Percentiles rank a stretch among this genome's conserved stretches.
Evolutionary conservation across 2,797 vertebrate species (phyloP).

Genomic region (Liparis tanakae): DNA sequence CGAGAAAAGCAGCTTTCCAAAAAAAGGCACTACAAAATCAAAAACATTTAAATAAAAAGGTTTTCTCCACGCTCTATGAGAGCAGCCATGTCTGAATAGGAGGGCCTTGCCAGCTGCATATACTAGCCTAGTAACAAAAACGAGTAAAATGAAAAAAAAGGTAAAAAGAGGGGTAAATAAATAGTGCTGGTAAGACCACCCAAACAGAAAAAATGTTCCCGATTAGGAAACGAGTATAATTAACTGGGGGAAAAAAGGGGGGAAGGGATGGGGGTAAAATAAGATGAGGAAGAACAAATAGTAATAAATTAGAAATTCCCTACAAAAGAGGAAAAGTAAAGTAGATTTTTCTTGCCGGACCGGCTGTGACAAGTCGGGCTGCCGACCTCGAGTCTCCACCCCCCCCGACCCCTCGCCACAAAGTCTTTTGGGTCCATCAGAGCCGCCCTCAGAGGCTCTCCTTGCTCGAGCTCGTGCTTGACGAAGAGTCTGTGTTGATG

Average conservation of each 20-base stretch:
- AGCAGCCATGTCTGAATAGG: slow-evolving; percentile 90
- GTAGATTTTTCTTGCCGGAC: slow-evolving; percentile 60
- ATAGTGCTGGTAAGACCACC: slow-evolving; percentile 90
- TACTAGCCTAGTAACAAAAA: slow-evolving; percentile 85
- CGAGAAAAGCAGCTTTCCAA: slow-evolving; percentile 92
- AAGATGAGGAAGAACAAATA: slow-evolving; percentile 82
- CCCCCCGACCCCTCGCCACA: slow-evolving; percentile 60
- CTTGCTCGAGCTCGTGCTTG: slow-evolving; percentile 97
- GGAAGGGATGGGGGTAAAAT: slow-evolving; percentile 70
- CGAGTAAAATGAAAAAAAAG: slow-evolving; percentile 54
- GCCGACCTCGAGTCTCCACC: slow-evolving; percentile 66
- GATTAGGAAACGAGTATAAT: slow-evolving; percentile 78
- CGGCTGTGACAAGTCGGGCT: slow-evolving; percentile 63
- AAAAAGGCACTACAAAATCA: slow-evolving; percentile 99
- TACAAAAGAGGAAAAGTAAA: slow-evolving; percentile 80
- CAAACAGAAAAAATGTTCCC: slow-evolving; percentile 87
- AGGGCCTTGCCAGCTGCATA: slow-evolving; percentile 90
- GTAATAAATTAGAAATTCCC: slow-evolving; percentile 89
- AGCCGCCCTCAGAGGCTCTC: slow-evolving; percentile 90
- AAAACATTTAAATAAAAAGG: slow-evolving; percentile 84
- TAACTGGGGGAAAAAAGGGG: slow-evolving; percentile 72
- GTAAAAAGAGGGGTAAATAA: slow-evolving; percentile 66
- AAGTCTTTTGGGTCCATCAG: slow-evolving; percentile 65
- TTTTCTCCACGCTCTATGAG: slow-evolving; percentile 91
- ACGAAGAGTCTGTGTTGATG: slow-evolving; percentile 89